Base-by-base conservation (phyloP, 2,888 invertebrate species). In the Nephrotoma appendiculata region DNA sequence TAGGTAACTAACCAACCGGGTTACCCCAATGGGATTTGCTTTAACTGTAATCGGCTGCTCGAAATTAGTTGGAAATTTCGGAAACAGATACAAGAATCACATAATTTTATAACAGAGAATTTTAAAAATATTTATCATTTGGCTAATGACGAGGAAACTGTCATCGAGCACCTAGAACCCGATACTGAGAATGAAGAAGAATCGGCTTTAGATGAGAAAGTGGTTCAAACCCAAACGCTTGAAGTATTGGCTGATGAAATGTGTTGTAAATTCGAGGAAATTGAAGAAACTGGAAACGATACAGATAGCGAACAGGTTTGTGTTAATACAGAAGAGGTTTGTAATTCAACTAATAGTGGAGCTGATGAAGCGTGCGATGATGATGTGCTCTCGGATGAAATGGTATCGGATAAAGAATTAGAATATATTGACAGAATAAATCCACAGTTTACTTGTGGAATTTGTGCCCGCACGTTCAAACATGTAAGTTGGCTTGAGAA, bases 31-130 rank as follows among this genome's bases (percentile, higher is more conserved):
- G 43, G 43, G 9, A 43, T 43, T 12, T 84, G 84, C 43, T 84
- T 84, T 9, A 84, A 84, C 84, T 84, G 84, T 84, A 84, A 42
- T 84, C 84, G 84, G 15, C 7, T 84, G 6, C 15, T 84, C 5
- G 84, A 84, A 42, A 43, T 84, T 12, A 42, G 42, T n/a, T 84
- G 84, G 84, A 84, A 84, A 84, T 84, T 84, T 84, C 84, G 84
- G 2, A 41, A 84, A 84, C 84, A 84, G 42, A 84, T 84, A 41
- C 84, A 84, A 15, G 84, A 84, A 15, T 84, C 84, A n/a, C 11
- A 84, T 42, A 42, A 41, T 42, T 84, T 84, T 12, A 84, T 84
- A 12, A 15, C 15, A 7, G 84, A 84, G 0, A 41, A 84, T 84
- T 84, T 42, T 84, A 84, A 84, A 42, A 84, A 84, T 71, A 5